phyloP scores from a whole-genome alignment of 2,797 vertebrate genomes.

The Setipinna tenuifilis region DNA sequence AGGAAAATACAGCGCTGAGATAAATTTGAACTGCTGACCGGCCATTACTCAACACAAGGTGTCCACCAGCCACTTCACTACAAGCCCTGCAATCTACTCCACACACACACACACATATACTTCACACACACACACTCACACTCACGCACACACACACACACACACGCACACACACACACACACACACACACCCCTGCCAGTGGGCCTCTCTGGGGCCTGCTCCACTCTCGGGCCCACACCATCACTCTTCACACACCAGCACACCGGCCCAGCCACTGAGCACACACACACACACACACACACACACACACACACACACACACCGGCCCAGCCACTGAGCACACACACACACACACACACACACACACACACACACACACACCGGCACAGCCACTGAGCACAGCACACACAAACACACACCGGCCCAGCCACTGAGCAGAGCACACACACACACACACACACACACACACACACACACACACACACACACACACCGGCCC shows the following conservation, averaged over 20 bases:
- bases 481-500: not conserved
- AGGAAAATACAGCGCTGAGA: conserved; percentile 3
- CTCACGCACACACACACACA: not conserved
- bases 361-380: too few relatives aligned
- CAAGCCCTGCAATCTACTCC: not conserved
- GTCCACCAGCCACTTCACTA: not conserved
- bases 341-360: too few relatives aligned
- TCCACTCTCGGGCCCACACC: too few relatives aligned
- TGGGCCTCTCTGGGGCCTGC: not conserved
- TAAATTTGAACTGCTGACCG: conserved; percentile 16
- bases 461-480: conserved; percentile 4
- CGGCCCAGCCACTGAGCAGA: too few relatives aligned
- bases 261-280: too few relatives aligned
- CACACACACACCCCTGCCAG: conserved; percentile 15
- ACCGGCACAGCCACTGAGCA: too few relatives aligned
- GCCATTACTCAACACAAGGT: conserved; percentile 18
- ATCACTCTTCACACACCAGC: too few relatives aligned
- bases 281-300: too few relatives aligned
- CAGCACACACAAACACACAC: too few relatives aligned
- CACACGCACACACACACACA: not conserved
- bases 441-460: not conserved
- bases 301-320: too few relatives aligned
- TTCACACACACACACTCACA: conserved; percentile 25
- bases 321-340: too few relatives aligned
- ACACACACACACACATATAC: conserved; percentile 32